Percentiles rank a stretch among this genome's conserved stretches.
Conservation (phyloP, 2,113 vertebrate genomes). For the Xiphophorus maculatus region DNA sequence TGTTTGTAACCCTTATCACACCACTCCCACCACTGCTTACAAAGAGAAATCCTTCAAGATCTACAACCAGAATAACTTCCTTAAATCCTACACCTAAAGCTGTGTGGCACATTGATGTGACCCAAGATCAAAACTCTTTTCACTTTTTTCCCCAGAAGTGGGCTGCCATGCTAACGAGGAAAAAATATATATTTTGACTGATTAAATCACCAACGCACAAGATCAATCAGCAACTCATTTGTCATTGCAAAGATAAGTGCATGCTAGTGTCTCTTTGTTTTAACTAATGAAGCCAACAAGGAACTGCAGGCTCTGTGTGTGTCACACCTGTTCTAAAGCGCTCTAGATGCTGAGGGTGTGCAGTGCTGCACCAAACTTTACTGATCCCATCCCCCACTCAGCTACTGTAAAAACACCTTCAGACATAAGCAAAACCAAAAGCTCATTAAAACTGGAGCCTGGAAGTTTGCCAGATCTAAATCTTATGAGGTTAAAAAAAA, state of each 20-base stretch:
- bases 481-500: constrained; percentile 34
- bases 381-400: constrained; percentile 65
- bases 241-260: not conserved
- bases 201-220: not conserved
- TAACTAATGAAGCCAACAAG: not conserved
- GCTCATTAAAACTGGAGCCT: constrained; percentile 32
- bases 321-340: constrained; percentile 51
- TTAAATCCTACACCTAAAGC: constrained; percentile 48
- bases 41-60: constrained; percentile 53
- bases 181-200: constrained; percentile 3
- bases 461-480: constrained; percentile 17
- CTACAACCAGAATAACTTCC: constrained; percentile 36
- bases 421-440: constrained; percentile 34
- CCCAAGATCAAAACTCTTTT: constrained; percentile 6
- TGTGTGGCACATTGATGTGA: constrained; percentile 1
- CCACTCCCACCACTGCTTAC: constrained; percentile 44
- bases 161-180: not conserved
- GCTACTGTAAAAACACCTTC: constrained; percentile 57
- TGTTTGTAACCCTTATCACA: constrained; percentile 14
- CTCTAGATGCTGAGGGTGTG: constrained; percentile 41
- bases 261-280: not conserved
- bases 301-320: constrained; percentile 9
- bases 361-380: constrained; percentile 60
- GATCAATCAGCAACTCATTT: constrained; percentile 6
- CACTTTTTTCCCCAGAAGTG: constrained; percentile 3